Conservation (phyloP, 2,888 invertebrate genomes). For the Hirtodrosophila histrioides region DNA sequence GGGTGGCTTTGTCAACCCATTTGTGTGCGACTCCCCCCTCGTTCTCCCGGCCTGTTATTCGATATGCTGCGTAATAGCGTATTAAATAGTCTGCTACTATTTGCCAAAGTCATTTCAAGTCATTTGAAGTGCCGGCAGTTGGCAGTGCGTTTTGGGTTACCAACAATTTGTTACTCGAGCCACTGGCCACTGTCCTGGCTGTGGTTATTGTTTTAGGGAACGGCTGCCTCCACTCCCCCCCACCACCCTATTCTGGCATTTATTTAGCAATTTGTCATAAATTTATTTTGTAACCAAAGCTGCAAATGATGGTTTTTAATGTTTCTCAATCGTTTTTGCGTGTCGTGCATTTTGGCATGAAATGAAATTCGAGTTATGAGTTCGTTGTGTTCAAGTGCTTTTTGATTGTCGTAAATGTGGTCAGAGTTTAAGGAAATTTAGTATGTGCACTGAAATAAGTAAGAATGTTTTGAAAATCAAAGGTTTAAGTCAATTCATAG, state of each 20-base stretch:
- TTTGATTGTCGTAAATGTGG: conserved; percentile 50
- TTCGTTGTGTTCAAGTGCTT: conserved; percentile 41
- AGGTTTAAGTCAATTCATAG: not conserved
- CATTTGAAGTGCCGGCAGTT: conserved; percentile 38
- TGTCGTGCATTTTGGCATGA: conserved; percentile 28
- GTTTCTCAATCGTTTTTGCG: conserved; percentile 62
- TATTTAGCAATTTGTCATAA: conserved; percentile 78
- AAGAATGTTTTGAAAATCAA: not conserved
- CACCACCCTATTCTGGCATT: conserved; percentile 44
- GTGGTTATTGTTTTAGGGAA: conserved; percentile 61
- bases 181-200: conserved; percentile 15
- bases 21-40: conserved; percentile 22
- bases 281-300: conserved; percentile 78
- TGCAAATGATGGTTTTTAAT: conserved; percentile 76
- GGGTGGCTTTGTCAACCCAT: conserved; percentile 39
- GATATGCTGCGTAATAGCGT: conserved; percentile 82
- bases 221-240: not conserved
- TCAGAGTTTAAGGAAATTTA: not conserved
- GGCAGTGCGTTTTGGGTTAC: conserved; percentile 67
- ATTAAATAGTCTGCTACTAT: conserved; percentile 81
- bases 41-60: conserved; percentile 65
- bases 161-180: conserved; percentile 41
- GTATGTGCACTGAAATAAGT: not conserved
- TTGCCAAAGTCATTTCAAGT: conserved; percentile 70
- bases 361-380: conserved; percentile 58